Base-by-base conservation (phyloP, 2,797 vertebrate species). In the Protosalanx chinensis region DNA sequence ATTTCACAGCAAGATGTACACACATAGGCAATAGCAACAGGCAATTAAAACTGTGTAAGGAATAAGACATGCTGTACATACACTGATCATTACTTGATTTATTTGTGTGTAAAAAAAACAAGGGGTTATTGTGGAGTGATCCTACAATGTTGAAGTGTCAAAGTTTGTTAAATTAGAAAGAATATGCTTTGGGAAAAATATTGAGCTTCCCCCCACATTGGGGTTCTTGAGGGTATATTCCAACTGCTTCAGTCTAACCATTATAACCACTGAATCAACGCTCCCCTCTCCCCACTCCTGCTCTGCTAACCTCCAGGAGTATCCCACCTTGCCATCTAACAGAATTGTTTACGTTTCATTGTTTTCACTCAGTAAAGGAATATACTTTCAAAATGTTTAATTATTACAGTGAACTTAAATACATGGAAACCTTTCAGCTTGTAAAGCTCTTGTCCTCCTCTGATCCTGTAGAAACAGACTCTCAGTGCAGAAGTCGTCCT, bases 401-500 rank as follows among this genome's bases (percentile, higher is more conserved):
- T 46, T 46, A 0, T 70, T 35, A 63, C 27, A 35, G 59, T 64
- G 41, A 68, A 69, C 35, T 70, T 71, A 57, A 64, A 68, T 41
- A 15, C 29, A 63, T 71, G 30, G 81, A 65, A 67, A 8, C 70
- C 4, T 51, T 20, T 15, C 32, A 18, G n/a, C 32, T 58, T 68
- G 53, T 68, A 80, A 84, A 76, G 59, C 70, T 76, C 73, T 74
- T 78, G 53, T 84, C 84, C 76, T n/a, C 73, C 83, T 88, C 89
- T 84, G 78, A 79, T 88, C 87, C 87, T 82, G 12, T 87, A 93
- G 92, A 88, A 74, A 88, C 87, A 73, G 91, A 91, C 64, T 85
- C 87, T 79, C 86, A 88, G 81, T 99, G 97, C 68, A 91, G 92
- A 70, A 90, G 94, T 32, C 94, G 93, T 0, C 93, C 94, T 0